phyloP scores from a whole-genome alignment of 2,888 invertebrate species.

The Harpalus rufipes region DNA sequence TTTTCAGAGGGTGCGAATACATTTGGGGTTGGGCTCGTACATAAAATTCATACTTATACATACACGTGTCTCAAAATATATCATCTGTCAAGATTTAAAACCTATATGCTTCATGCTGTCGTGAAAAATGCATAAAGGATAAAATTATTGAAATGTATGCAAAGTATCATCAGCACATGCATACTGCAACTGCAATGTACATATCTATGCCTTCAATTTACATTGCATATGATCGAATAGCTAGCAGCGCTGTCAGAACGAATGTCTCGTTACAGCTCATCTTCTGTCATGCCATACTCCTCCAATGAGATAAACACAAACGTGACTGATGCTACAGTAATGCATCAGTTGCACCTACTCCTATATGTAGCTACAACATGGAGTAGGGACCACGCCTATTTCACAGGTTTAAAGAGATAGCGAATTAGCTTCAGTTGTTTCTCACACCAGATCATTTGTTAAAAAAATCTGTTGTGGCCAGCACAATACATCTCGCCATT shows the following conservation, averaged over 20 bases:
- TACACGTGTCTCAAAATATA: not conserved
- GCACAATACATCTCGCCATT: too few species aligned
- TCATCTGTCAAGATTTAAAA: not conserved
- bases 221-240: not conserved
- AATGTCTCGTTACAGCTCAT: not conserved
- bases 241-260: not conserved
- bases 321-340: not conserved
- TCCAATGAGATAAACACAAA: not conserved
- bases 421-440: too few species aligned
- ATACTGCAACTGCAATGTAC: not conserved
- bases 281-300: not conserved
- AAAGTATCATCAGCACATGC: not conserved
- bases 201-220: not conserved
- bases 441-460: too few species aligned
- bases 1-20: too few species aligned
- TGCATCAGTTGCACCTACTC: too few species aligned
- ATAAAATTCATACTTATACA: too few species aligned
- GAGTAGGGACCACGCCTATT: too few species aligned
- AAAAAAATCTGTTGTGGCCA: too few species aligned
- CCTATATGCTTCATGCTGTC: not conserved
- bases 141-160: not conserved
- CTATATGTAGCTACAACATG: too few species aligned
- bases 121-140: not conserved
- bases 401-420: too few species aligned
- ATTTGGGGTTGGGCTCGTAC: too few species aligned